phyloP scores from a whole-genome alignment of 2,113 vertebrate species.

The Manacus vitellinus region DNA sequence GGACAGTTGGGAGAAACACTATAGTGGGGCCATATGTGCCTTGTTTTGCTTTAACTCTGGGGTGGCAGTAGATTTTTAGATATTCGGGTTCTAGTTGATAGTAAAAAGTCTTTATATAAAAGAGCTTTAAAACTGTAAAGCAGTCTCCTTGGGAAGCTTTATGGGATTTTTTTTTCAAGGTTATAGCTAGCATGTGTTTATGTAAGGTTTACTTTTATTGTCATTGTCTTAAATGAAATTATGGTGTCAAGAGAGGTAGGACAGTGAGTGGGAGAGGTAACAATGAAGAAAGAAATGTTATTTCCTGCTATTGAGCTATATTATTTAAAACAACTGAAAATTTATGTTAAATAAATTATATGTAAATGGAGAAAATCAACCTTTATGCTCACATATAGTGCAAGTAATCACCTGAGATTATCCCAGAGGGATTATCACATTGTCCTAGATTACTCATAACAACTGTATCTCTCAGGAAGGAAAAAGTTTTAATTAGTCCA shows the following conservation, averaged over 20 bases:
- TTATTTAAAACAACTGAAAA: conserved; percentile 13
- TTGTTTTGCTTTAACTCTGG: background rate
- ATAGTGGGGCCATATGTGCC: background rate
- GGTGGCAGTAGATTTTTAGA: background rate
- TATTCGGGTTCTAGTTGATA: background rate
- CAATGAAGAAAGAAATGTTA: conserved; percentile 6
- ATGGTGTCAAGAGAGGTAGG: background rate
- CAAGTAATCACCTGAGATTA: background rate
- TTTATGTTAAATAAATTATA: background rate
- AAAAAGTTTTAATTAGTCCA: conserved; percentile 48
- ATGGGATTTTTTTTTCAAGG: conserved; percentile 12
- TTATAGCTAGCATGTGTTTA: conserved; percentile 5
- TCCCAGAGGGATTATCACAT: background rate
- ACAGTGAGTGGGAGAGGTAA: background rate
- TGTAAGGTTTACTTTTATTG: conserved; percentile 32
- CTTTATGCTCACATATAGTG: background rate
- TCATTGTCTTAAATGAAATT: conserved; percentile 45
- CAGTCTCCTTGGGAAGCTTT: conserved; percentile 12
- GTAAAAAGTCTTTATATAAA: conserved; percentile 25
- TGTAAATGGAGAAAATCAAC: background rate
- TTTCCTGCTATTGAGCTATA: background rate
- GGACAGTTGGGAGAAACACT: background rate
- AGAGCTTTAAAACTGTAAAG: conserved; percentile 13
- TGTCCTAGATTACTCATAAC: background rate
- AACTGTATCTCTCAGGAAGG: background rate